phyloP scores from a whole-genome alignment of 2,888 invertebrate genomes.

The Orchestes rusci region DNA sequence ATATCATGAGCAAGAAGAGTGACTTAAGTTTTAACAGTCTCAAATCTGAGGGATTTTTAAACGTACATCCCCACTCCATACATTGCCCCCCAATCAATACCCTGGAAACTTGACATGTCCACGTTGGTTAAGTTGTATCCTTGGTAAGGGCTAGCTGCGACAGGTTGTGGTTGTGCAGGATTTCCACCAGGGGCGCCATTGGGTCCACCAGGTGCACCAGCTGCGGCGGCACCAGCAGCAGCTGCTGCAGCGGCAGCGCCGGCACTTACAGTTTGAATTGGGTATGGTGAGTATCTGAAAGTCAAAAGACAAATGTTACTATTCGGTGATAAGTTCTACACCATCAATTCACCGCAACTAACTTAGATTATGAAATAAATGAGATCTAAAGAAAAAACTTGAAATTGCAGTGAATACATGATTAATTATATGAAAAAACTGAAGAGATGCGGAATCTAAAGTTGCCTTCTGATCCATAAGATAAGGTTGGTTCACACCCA shows the following conservation, averaged over 20 bases:
- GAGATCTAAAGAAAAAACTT: too few species aligned
- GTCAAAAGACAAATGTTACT: background rate
- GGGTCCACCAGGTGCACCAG: slow-evolving; percentile 24
- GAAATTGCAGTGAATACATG: too few species aligned
- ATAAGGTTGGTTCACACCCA: too few species aligned
- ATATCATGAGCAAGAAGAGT: slow-evolving; percentile 8
- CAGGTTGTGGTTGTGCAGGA: slow-evolving; percentile 50
- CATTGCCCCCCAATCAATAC: slow-evolving; percentile 86
- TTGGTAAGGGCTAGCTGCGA: slow-evolving; percentile 64
- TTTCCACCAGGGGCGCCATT: slow-evolving; percentile 37
- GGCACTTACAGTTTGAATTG: slow-evolving; percentile 42
- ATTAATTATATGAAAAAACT: too few species aligned
- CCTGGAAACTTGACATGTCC: slow-evolving; percentile 88
- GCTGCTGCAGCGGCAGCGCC: slow-evolving; percentile 44
- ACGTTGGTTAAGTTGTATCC: slow-evolving; percentile 81
- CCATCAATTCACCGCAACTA: background rate
- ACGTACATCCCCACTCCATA: slow-evolving; percentile 92
- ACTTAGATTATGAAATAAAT: too few species aligned
- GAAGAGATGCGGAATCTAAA: too few species aligned
- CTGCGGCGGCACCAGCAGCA: slow-evolving; percentile 42
- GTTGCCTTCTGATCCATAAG: too few species aligned
- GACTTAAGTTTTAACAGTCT: background rate
- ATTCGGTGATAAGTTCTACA: background rate
- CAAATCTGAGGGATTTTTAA: slow-evolving; percentile 50
- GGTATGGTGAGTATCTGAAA: slow-evolving; percentile 53